Evolutionary conservation across 35 echinoderm and acorn worm genomes (phyloP), one percentile per base, ranked within the genome.

Genomic region (Hemicentrotus pulcherrimus): DNA sequence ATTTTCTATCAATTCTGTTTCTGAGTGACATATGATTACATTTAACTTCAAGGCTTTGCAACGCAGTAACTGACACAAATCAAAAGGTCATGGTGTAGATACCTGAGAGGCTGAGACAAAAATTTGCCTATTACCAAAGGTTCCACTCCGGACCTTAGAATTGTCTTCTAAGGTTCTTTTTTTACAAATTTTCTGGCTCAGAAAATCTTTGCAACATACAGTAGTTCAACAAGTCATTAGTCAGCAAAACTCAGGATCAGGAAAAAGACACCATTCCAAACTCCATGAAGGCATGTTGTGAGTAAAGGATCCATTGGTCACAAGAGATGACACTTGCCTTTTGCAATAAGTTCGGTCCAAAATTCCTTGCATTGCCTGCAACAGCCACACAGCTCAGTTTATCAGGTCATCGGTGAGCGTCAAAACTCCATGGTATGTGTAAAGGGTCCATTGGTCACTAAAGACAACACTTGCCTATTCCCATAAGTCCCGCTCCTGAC

Each of bases 391-490:
- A 41, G 35, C 35, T 1, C 3, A 41, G 35, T 41, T 59, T 6
- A 55, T 55, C 52, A 59, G 16, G 52, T 59, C 52, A 59, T 1
- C 52, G 19, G 19, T 87, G 7, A 41, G 70, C 88, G 95, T 96
- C 93, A 98, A 96, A 98, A 98, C 48, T 98, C 97, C 94, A 98
- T 94, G 10, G 85, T 94, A 94, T 98, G 97, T 24, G 96, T 97
- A 91, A 71, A 98, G 18, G 97, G 97, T 94, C 97, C 97, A 96
- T 98, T 98, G 1, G 97, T 98, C 32, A 70, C 94, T 14, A 97
- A 88, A 47, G 46, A 94, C 48, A 98, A 85, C 10, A 97, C 97
- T 94, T 98, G 97, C 5, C 92, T 89, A 91, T 98, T 98, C 19
- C 97, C 97, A 95, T 98, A 98, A 4, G 97, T 98, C 61, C 97